Percentiles rank a stretch among this genome's conserved stretches.
These are phyloP conservation scores for Druon quercuslanigerum DNA, from an alignment of 1,140 invertebrate species.

Conservation along the genomic window DNA sequence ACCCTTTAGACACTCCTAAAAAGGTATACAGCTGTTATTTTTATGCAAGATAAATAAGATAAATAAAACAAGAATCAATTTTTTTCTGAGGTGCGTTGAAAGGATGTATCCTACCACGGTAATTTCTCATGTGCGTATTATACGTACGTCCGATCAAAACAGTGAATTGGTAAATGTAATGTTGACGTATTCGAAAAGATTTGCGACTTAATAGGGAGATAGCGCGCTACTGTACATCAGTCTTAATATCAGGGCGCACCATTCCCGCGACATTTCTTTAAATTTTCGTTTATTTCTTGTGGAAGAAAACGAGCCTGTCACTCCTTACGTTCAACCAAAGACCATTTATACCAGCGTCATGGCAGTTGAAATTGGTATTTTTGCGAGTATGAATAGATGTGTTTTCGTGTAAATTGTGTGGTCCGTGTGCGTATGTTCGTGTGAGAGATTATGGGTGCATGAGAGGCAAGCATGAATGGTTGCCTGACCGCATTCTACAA, in stretches of 20 bases:
- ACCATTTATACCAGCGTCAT: constrained; percentile 67
- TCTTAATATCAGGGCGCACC: constrained; percentile 76
- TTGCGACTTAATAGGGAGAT: constrained; percentile 65
- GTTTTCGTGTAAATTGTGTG: constrained; percentile 37
- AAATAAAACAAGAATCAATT: constrained; percentile 1
- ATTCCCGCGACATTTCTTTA: constrained; percentile 67
- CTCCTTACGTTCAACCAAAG: constrained; percentile 57
- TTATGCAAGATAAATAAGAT: constrained; percentile 29
- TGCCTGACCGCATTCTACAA: constrained; percentile 65
- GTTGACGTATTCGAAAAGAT: constrained; percentile 39
- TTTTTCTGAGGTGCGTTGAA: constrained; percentile 29
- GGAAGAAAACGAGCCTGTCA: constrained; percentile 43
- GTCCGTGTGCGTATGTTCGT: constrained; percentile 39
- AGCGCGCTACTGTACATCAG: constrained; percentile 77
- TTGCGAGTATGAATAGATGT: constrained; percentile 33
- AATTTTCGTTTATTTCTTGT: constrained; percentile 48
- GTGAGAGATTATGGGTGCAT: constrained; percentile 49
- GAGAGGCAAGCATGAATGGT: constrained; percentile 46
- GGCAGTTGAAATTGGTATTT: constrained; percentile 64
- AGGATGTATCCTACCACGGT: constrained; percentile 25
- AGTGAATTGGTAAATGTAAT: constrained; percentile 33
- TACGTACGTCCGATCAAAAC: constrained; percentile 25
- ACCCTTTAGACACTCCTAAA: too few relatives aligned
- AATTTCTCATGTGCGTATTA: constrained; percentile 36
- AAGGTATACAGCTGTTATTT: neutral